A percentile compares a stretch with the other conserved stretches of the same genome.
Conservation (phyloP, 53 echinoderm and acorn worm genomes). For the Temnopleurus reevesii region DNA sequence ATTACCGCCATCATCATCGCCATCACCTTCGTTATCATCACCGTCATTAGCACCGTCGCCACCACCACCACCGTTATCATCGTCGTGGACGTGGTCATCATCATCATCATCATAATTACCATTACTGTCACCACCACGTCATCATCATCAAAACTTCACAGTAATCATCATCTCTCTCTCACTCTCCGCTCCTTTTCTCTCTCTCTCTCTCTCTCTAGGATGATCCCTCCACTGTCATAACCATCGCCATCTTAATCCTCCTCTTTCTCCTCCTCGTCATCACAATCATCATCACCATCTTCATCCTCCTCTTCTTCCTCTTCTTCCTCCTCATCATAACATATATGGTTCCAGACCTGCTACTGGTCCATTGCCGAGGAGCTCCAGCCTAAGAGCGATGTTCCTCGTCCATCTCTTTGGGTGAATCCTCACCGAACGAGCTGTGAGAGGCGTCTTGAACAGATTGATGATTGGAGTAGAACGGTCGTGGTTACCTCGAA, state of each 20-base stretch:
- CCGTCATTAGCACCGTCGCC: not conserved
- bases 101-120: not conserved
- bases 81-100: not conserved
- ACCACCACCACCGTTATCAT: not conserved
- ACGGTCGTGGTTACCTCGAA: conserved; percentile 35
- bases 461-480: conserved; percentile 27
- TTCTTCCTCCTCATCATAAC: too few relatives aligned
- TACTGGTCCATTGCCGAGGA: conserved; percentile 48
- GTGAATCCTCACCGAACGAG: conserved; percentile 19
- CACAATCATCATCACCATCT: too few relatives aligned
- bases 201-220: too few relatives aligned
- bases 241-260: too few relatives aligned
- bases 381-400: conserved; percentile 42
- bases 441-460: conserved; percentile 12
- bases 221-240: too few relatives aligned
- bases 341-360: conserved; percentile 30
- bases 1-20: too few relatives aligned
- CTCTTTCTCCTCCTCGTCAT: too few relatives aligned
- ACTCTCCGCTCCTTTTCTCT: too few relatives aligned
- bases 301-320: too few relatives aligned
- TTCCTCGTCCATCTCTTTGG: conserved; percentile 31
- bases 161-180: too few relatives aligned
- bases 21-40: not conserved
- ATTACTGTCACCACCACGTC: not conserved
- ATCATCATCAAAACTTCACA: too few relatives aligned